phyloP scores from a whole-genome alignment of 2,797 vertebrate genomes.

The Myiotriccus ornatus region DNA sequence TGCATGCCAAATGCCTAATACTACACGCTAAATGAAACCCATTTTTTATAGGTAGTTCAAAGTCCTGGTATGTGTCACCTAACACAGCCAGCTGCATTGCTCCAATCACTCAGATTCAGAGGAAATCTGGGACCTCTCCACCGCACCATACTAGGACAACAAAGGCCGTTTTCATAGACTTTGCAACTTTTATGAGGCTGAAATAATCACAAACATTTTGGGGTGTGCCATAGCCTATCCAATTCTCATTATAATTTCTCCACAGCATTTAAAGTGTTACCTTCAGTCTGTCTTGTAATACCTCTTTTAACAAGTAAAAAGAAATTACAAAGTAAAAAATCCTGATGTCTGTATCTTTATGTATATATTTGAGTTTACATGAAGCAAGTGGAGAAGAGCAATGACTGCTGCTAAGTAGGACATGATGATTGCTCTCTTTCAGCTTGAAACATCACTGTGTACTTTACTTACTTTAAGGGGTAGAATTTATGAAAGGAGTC shows the following conservation, averaged over 20 bases:
- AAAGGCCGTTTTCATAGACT: conserved; percentile 62
- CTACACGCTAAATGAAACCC: conserved; percentile 2
- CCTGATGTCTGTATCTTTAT: not conserved
- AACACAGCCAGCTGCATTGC: conserved; percentile 50
- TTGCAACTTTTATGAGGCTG: conserved; percentile 60
- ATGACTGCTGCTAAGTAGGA: not conserved
- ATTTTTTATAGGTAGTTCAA: conserved; percentile 51
- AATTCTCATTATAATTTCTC: conserved; percentile 51
- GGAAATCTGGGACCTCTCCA: conserved; percentile 66
- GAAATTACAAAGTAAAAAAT: not conserved
- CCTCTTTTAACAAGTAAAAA: not conserved
- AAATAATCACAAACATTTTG: conserved; percentile 53
- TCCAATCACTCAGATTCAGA: conserved; percentile 17
- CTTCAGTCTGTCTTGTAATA: not conserved
- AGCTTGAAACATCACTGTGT: not conserved
- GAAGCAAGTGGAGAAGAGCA: not conserved
- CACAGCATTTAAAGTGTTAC: conserved; percentile 46
- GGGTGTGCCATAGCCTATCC: conserved; percentile 34
- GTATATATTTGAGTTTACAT: not conserved
- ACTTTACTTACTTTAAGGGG: not conserved
- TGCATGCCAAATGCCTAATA: not conserved
- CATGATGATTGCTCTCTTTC: not conserved
- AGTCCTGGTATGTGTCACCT: conserved; percentile 71
- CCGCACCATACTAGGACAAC: conserved; percentile 35
- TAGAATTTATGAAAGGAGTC: not conserved